Evolutionary conservation across 1,140 invertebrate species (phyloP).

Genomic region (Ceratitis capitata): DNA sequence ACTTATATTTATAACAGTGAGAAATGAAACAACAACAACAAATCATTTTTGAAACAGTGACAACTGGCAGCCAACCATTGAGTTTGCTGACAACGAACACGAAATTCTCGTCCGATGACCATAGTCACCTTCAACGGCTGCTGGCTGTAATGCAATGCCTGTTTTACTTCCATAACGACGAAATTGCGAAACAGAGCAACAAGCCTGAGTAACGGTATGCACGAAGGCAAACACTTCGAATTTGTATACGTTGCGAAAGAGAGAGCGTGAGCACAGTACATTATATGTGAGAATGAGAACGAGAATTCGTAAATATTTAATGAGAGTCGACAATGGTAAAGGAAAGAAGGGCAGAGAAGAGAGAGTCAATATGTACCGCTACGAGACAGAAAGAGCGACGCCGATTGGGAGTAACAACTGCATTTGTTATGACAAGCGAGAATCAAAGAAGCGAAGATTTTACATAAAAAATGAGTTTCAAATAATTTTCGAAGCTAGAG

Average conservation of each 20-base stretch:
- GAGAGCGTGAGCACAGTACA: constrained; percentile 41
- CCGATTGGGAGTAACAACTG: too few relatives aligned
- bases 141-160: constrained; percentile 38
- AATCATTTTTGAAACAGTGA: not conserved
- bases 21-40: constrained; percentile 40
- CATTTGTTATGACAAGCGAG: too few relatives aligned
- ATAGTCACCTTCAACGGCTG: not conserved
- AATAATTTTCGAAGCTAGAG: not conserved
- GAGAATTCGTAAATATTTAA: constrained; percentile 63
- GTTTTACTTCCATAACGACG: not conserved
- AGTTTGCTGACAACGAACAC: constrained; percentile 29
- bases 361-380: not conserved
- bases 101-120: constrained; percentile 43
- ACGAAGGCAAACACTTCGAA: not conserved
- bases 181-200: not conserved
- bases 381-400: not conserved
- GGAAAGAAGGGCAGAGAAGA: too few relatives aligned
- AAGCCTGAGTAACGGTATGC: not conserved
- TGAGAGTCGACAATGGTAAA: constrained; percentile 43
- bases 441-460: too few relatives aligned
- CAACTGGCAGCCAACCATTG: constrained; percentile 26
- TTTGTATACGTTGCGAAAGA: constrained; percentile 45
- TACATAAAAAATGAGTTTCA: not conserved
- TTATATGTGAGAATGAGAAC: constrained; percentile 54
- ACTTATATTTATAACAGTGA: not conserved